Percentiles rank a stretch among this genome's conserved stretches.
Evolutionary conservation across 2,113 vertebrate species (phyloP).

Genomic region (Menura novaehollandiae): DNA sequence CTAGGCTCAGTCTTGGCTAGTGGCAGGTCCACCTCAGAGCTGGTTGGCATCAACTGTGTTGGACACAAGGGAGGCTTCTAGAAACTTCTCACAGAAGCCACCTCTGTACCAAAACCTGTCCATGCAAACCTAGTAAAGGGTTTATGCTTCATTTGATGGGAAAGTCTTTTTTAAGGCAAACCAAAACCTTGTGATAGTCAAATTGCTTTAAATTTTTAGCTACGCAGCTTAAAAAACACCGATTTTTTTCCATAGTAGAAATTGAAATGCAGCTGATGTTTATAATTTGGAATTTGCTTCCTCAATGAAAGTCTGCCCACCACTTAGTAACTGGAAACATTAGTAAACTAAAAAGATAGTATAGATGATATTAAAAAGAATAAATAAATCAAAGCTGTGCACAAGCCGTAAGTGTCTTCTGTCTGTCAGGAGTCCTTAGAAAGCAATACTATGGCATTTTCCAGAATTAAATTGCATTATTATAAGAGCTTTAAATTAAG

Average conservation of each 20-base stretch:
- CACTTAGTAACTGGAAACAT: background rate
- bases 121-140: background rate
- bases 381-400: background rate
- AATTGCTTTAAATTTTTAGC: background rate
- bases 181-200: background rate
- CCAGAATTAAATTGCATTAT: conserved; percentile 56
- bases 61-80: background rate
- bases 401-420: background rate
- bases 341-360: background rate
- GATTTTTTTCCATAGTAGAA: background rate
- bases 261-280: background rate
- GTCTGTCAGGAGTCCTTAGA: conserved; percentile 12
- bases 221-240: background rate
- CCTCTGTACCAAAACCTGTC: background rate
- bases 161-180: background rate
- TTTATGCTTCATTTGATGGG: background rate
- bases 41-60: too few relatives aligned
- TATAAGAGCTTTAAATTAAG: conserved; percentile 61
- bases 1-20: too few relatives aligned
- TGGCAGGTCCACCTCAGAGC: too few relatives aligned
- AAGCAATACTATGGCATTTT: conserved; percentile 36
- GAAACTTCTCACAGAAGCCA: background rate
- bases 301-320: background rate
- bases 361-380: background rate
- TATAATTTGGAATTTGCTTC: conserved; percentile 25